Evolutionary conservation across 2,888 invertebrate genomes (phyloP), one percentile per base, ranked within the genome.

Genomic region (Xestoiulus laeticollis): DNA sequence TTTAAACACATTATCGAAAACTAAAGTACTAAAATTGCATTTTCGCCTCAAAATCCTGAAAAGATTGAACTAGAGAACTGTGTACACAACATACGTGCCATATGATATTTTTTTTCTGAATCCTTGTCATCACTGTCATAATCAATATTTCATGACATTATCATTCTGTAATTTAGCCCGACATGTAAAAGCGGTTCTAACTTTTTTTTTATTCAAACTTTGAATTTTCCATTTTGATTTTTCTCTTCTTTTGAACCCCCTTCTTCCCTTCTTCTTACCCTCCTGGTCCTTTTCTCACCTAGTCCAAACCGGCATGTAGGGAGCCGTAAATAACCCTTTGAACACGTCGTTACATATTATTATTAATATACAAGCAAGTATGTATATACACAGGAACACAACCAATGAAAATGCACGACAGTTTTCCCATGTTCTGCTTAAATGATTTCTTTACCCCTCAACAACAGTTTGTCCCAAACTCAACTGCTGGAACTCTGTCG

Each of bases 391-490:
- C 78, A 78, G 26, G 78, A 78, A 78, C 14, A 78, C 78, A 78
- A 14, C 78, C 78, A 78, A 78, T 78, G 78, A 16, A 26, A 78
- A 78, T 78, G 26, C 26, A 14, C 78, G 78, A 78, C 78, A 30
- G 26, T 78, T 30, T 78, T 78, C 78, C 78, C 78, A 78, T 78
- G 78, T 78, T 78, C 78, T 78, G 78, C 78, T 78, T 78, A 30
- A 78, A 78, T 78, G 78, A 78, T 78, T 78, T 78, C 30, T 78
- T 78, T 78, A 78, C 78, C 78, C 78, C 78, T 78, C 78, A 78
- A 78, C 78, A 78, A 78, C 78, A 78, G 78, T 78, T 78, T 78
- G 78, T 78, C 78, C 78, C 78, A 78, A 78, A 78, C 78, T 78
- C 78, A 26, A 12, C 30, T 78, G 30, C 78, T 78, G 78, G 22